Evolutionary conservation across 2,888 invertebrate genomes (phyloP).

Genomic region (Thumatha senex): DNA sequence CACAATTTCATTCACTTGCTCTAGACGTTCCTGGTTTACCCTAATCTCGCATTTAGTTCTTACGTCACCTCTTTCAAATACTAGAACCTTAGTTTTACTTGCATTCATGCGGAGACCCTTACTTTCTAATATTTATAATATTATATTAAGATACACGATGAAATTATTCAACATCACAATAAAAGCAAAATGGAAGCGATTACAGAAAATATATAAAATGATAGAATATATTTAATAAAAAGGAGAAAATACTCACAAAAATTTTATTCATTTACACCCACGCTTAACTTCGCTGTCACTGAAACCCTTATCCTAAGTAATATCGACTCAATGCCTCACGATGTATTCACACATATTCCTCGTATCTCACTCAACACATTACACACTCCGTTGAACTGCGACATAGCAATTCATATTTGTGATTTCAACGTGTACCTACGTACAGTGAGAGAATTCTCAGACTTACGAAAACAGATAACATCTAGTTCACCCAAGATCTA

Average conservation of each 20-base stretch:
- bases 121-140: too few relatives aligned
- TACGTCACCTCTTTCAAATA: too few relatives aligned
- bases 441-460: background rate
- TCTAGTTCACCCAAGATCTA: background rate
- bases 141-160: too few relatives aligned
- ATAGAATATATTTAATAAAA: background rate
- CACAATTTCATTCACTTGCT: too few relatives aligned
- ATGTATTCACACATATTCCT: background rate
- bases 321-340: background rate
- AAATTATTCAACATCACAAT: too few relatives aligned
- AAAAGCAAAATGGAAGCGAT: too few relatives aligned
- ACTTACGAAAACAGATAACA: background rate
- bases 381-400: constrained; percentile 1
- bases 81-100: too few relatives aligned
- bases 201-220: background rate
- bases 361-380: constrained; percentile 1
- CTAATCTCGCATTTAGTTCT: too few relatives aligned
- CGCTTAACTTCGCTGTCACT: background rate
- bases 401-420: background rate
- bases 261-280: background rate
- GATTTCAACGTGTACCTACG: background rate
- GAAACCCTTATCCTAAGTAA: background rate
- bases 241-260: background rate
- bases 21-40: too few relatives aligned
- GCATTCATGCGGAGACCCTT: too few relatives aligned